phyloP scores from a whole-genome alignment of 2,797 vertebrate species.

The Spea hammondii region DNA sequence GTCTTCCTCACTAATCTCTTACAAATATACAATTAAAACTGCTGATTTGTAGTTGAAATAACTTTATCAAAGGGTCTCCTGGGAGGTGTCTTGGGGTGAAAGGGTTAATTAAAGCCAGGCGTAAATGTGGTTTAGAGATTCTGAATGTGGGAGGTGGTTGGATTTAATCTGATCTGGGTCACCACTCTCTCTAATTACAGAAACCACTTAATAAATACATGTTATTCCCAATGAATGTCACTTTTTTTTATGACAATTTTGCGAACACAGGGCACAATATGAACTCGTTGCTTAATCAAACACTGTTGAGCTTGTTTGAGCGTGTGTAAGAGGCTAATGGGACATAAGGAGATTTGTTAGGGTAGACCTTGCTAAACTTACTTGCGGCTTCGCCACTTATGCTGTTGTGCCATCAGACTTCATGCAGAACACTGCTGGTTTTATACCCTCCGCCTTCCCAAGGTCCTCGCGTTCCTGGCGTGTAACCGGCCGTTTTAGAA shows the following conservation, averaged over 20 bases:
- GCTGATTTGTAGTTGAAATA: conserved; percentile 11
- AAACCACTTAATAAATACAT: conserved; percentile 53
- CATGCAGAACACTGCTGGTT: conserved; percentile 26
- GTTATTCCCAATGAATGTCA: conserved; percentile 50
- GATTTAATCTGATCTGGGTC: conserved; percentile 42
- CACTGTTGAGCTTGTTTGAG: conserved; percentile 36
- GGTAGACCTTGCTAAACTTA: conserved; percentile 40
- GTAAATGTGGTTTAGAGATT: conserved; percentile 44
- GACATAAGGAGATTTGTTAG: conserved; percentile 49
- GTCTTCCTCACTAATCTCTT: not conserved
- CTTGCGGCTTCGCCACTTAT: conserved; percentile 46
- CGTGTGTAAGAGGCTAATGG: conserved; percentile 41
- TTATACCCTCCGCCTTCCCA: conserved; percentile 3
- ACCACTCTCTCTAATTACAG: conserved; percentile 52
- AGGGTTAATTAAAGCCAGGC: conserved; percentile 34
- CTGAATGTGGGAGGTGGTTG: conserved; percentile 47
- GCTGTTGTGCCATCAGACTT: conserved; percentile 2
- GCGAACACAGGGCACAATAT: conserved; percentile 8
- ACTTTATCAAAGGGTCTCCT: not conserved
- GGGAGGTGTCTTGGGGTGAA: not conserved
- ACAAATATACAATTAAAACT: conserved; percentile 1
- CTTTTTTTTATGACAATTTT: conserved; percentile 39
- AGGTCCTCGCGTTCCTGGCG: not conserved
- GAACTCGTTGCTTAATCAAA: conserved; percentile 44
- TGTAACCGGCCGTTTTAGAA: not conserved